Percentiles rank a stretch among this genome's conserved stretches.
phyloP scores from a whole-genome alignment of 1,140 invertebrate genomes.

The Lordiphosa clarofinis region DNA sequence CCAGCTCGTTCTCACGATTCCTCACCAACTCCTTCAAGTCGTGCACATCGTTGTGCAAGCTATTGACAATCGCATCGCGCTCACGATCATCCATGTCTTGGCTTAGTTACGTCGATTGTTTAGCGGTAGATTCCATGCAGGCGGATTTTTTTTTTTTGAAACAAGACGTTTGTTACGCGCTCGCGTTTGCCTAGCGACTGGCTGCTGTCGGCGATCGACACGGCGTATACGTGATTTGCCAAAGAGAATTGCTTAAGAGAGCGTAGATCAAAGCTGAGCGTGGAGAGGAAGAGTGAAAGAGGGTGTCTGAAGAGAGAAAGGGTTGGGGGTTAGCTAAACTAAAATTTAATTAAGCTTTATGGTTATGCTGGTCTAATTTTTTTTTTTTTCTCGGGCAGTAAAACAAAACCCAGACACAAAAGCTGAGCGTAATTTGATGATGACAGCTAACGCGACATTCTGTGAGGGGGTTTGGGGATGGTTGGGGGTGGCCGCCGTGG shows the following conservation, averaged over 20 bases:
- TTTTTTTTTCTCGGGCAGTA: slow-evolving; percentile 35
- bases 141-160: not conserved
- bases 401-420: slow-evolving; percentile 59
- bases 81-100: slow-evolving; percentile 32
- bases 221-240: slow-evolving; percentile 60
- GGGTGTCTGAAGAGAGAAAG: too few relatives aligned
- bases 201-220: slow-evolving; percentile 40
- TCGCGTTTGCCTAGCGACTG: slow-evolving; percentile 53
- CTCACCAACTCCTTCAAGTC: slow-evolving; percentile 53
- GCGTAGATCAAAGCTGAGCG: slow-evolving; percentile 12
- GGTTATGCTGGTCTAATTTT: not conserved
- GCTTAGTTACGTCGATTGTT: slow-evolving; percentile 17
- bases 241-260: slow-evolving; percentile 9
- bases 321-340: too few relatives aligned
- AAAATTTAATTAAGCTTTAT: too few relatives aligned
- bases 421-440: slow-evolving; percentile 67
- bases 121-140: slow-evolving; percentile 39
- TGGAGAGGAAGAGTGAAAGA: too few relatives aligned
- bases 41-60: slow-evolving; percentile 41
- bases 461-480: not conserved
- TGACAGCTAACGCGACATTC: slow-evolving; percentile 52
- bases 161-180: slow-evolving; percentile 27
- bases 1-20: slow-evolving; percentile 51
- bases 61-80: slow-evolving; percentile 39
- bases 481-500: too few relatives aligned